These are phyloP conservation scores for Anguilla marmorata DNA, from an alignment of 2,797 vertebrate species.

Conservation along the genomic window DNA sequence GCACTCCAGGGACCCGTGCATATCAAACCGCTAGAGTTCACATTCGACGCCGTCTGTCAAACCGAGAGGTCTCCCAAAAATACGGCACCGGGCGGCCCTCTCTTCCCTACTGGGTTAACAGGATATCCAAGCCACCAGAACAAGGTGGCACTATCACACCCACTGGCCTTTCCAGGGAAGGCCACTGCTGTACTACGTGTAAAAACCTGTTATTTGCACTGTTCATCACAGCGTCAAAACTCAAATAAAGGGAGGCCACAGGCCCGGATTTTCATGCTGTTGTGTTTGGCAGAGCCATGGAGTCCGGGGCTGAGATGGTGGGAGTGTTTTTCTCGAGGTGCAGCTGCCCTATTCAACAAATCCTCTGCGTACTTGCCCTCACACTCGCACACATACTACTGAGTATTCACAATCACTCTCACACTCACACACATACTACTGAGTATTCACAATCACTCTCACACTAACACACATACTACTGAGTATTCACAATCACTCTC, in stretches of 20 bases:
- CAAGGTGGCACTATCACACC: background rate
- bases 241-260: background rate
- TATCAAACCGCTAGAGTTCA: background rate
- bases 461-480: too few species aligned
- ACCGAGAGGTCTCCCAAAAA: background rate
- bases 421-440: too few species aligned
- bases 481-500: too few species aligned
- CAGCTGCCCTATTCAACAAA: slow-evolving; percentile 4
- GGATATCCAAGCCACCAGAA: background rate
- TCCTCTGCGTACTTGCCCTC: background rate
- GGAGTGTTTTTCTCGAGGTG: slow-evolving; percentile 23
- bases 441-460: too few species aligned
- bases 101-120: background rate
- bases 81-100: background rate
- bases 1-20: background rate
- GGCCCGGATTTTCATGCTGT: background rate
- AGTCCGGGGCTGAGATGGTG: background rate
- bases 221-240: background rate
- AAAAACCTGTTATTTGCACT: background rate
- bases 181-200: background rate
- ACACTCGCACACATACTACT: background rate
- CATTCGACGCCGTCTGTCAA: background rate
- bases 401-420: background rate
- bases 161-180: background rate
- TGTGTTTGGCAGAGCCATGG: slow-evolving; percentile 6